A percentile compares a stretch with the other conserved stretches of the same genome.
These are phyloP conservation scores for Lasiommata megera DNA, from an alignment of 2,888 invertebrate species.

Conservation along the genomic window DNA sequence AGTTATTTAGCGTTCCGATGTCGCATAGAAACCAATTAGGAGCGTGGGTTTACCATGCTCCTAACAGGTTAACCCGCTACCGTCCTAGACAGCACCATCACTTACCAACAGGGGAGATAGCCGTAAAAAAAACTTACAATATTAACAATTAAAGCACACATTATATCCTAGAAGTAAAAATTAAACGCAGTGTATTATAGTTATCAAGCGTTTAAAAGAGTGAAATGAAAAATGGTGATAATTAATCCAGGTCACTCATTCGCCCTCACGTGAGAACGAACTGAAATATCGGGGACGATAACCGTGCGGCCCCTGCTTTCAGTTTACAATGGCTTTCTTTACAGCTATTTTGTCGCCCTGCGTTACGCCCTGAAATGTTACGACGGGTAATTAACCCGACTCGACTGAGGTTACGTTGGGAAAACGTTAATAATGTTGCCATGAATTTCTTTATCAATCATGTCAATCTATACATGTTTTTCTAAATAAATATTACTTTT, in stretches of 20 bases:
- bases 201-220: neutral
- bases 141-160: too few species aligned
- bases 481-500: neutral
- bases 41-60: too few species aligned
- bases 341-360: conserved; percentile 16
- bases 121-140: too few species aligned
- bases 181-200: neutral
- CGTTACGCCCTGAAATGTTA: conserved; percentile 32
- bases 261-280: conserved; percentile 11
- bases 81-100: too few species aligned
- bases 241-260: conserved; percentile 17
- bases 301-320: conserved; percentile 9
- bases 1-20: too few species aligned
- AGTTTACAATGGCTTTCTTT: conserved; percentile 25
- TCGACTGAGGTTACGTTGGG: conserved; percentile 6
- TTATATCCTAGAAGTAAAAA: too few species aligned
- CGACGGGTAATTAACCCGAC: conserved; percentile 29
- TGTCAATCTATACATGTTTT: too few species aligned
- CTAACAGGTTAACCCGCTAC: too few species aligned
- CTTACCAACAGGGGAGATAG: too few species aligned
- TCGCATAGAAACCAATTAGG: too few species aligned
- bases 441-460: conserved; percentile 8
- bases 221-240: conserved; percentile 3
- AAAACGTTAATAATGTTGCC: conserved; percentile 13
- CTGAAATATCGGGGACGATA: conserved; percentile 10